Percentiles rank a stretch among this genome's conserved stretches.
These are phyloP conservation scores for Blastobasis adustella DNA, from an alignment of 2,888 invertebrate species.

Conservation along the genomic window DNA sequence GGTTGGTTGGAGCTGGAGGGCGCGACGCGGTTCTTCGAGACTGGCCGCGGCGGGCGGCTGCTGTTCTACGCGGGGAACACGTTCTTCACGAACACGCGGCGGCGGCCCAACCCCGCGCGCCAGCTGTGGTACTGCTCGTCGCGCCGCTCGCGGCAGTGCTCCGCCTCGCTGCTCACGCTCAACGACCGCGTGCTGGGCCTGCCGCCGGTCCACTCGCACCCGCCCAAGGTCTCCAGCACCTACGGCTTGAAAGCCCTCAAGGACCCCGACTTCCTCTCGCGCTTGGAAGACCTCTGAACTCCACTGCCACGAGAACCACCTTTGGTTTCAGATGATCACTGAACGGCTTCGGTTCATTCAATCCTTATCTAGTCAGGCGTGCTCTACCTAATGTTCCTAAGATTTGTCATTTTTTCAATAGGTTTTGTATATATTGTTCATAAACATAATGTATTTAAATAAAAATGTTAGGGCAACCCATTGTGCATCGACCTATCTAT, in stretches of 20 bases:
- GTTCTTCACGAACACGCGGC: slow-evolving; percentile 46
- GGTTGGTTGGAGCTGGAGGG: slow-evolving; percentile 23
- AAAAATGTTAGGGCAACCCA: too few relatives aligned
- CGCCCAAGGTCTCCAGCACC: slow-evolving; percentile 35
- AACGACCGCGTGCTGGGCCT: slow-evolving; percentile 39
- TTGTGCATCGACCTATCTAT: too few relatives aligned
- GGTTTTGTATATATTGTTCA: too few relatives aligned
- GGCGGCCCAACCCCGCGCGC: slow-evolving; percentile 32
- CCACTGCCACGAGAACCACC: too few relatives aligned
- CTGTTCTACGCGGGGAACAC: slow-evolving; percentile 49
- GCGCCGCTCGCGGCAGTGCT: slow-evolving; percentile 44
- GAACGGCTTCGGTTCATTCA: too few relatives aligned
- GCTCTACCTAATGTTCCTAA: too few relatives aligned
- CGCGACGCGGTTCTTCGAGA: slow-evolving; percentile 32
- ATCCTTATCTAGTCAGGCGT: too few relatives aligned
- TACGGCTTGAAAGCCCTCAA: slow-evolving; percentile 2
- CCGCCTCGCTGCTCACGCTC: slow-evolving; percentile 41
- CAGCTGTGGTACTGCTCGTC: slow-evolving; percentile 53
- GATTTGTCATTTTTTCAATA: too few relatives aligned
- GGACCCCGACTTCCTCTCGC: neutral
- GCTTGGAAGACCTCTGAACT: too few relatives aligned
- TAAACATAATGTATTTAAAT: too few relatives aligned
- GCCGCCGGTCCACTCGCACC: slow-evolving; percentile 43
- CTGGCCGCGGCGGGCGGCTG: slow-evolving; percentile 40
- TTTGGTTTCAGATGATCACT: too few relatives aligned